Conservation (phyloP, 2,888 invertebrate genomes). For the Ochropacha duplaris region DNA sequence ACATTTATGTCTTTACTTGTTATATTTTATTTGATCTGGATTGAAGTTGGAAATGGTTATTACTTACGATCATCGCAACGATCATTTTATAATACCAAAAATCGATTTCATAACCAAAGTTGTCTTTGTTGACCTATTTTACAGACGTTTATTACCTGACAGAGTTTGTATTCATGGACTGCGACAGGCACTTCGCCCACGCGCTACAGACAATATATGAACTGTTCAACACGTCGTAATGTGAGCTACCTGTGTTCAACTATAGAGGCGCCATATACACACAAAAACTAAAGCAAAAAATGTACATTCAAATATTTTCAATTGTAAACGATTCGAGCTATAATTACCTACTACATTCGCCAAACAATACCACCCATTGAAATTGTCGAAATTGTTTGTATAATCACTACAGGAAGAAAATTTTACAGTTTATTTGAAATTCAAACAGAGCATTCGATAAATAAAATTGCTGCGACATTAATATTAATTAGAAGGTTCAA, state of each 20-base stretch:
- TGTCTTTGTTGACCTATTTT: not conserved
- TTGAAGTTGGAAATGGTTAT: not conserved
- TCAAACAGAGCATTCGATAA: conserved; percentile 40
- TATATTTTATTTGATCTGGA: not conserved
- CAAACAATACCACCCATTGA: not conserved
- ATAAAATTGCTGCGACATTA: conserved; percentile 46
- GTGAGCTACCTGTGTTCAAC: conserved; percentile 1
- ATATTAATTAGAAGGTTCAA: conserved; percentile 61
- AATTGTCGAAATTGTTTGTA: not conserved
- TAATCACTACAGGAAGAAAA: too few species aligned
- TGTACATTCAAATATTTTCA: not conserved
- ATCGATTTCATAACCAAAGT: not conserved
- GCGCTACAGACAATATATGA: not conserved
- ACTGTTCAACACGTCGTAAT: not conserved
- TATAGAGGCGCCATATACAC: not conserved
- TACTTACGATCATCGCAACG: not conserved
- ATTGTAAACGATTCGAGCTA: not conserved
- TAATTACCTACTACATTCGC: too few species aligned
- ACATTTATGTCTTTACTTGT: not conserved
- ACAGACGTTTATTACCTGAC: not conserved
- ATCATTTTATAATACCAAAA: not conserved
- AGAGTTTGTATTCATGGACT: not conserved
- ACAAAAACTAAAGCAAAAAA: not conserved
- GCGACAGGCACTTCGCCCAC: not conserved
- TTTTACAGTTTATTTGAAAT: conserved; percentile 44